Base-by-base conservation (phyloP, 1,140 invertebrate species). In the Palaemon carinicauda region DNA sequence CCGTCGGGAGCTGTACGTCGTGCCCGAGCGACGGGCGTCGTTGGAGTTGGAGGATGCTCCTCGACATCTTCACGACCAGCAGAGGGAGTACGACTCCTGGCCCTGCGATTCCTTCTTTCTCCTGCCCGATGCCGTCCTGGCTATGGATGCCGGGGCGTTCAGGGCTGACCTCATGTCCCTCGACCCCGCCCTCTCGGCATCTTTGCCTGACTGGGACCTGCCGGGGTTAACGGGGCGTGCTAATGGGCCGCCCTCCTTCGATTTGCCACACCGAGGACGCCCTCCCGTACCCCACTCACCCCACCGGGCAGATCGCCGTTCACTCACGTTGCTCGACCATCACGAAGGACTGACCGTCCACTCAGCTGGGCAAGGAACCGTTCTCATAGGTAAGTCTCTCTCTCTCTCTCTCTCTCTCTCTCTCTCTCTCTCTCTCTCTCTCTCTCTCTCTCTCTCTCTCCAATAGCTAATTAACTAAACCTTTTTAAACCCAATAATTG, bases 21-120 rank as follows among this genome's bases (percentile, higher is more conserved):
- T 82, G 71, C 73, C 87, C 1, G 73, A 85, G 87, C 74, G 87
- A n/a, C 82, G 82, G 14, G 79, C 80, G 33, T 80, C 88, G 29
- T 77, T 83, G 74, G 84, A 87, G 53, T 51, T 89, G 33, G 84
- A 87, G 80, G 75, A 81, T 52, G 60, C 24, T 31, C 77, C 79
- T 14, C 73, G 85, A 10, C 65, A 79, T 56, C 52, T 75, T 19
- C 79, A 77, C 53, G 83, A 85, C 73, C 80, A 81, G 78, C 82
- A 51, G 17, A 54, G 85, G 71, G 88, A 89, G 80, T 89, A 87
- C 88, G 88, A 89, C 65, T 89, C 88, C 50, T 89, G 88, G 88
- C 85, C 88, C 15, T 89, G 88, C 33, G 88, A 89, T 54, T 89
- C 88, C 19, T 89, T 89, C 85, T 89, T 89, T 53, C 81, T 89